Evolutionary conservation across 2,797 vertebrate genomes (phyloP).

Genomic region (Oryzias dopingdopingensis): DNA sequence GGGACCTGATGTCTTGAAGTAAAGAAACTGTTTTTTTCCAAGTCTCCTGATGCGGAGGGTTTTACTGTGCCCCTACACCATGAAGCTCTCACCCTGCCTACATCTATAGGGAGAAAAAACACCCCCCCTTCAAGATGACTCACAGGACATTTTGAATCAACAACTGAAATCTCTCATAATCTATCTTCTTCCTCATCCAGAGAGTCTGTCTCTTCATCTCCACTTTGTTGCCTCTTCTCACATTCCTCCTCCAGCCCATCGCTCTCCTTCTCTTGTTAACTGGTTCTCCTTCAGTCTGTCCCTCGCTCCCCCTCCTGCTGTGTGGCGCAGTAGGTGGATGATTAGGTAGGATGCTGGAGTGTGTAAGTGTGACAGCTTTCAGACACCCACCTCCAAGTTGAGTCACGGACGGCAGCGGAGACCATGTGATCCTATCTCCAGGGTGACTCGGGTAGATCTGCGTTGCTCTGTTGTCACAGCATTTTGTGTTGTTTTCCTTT

Average conservation of each 20-base stretch:
- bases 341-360: conserved; percentile 76
- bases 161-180: conserved; percentile 35
- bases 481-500: conserved; percentile 33
- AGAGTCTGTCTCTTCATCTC: conserved; percentile 28
- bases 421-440: conserved; percentile 76
- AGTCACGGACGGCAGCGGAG: conserved; percentile 65
- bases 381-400: conserved; percentile 74
- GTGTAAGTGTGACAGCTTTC: conserved; percentile 75
- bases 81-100: conserved; percentile 37
- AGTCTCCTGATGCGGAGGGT: conserved; percentile 22
- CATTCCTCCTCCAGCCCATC: conserved; percentile 14
- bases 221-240: conserved; percentile 23
- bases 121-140: conserved; percentile 33
- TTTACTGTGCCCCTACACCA: conserved; percentile 35
- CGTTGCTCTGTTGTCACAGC: conserved; percentile 53
- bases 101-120: conserved; percentile 12
- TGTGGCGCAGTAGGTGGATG: conserved; percentile 73
- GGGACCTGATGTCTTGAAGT: not conserved
- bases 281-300: conserved; percentile 56
- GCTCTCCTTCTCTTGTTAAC: conserved; percentile 45
- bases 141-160: conserved; percentile 66
- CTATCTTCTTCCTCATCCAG: conserved; percentile 25
- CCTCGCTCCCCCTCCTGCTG: conserved; percentile 48
- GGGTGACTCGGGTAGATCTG: conserved; percentile 73
- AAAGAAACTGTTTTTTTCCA: conserved; percentile 1